These are phyloP conservation scores for Diabrotica undecimpunctata DNA, from an alignment of 1,140 invertebrate species.

Conservation along the genomic window DNA sequence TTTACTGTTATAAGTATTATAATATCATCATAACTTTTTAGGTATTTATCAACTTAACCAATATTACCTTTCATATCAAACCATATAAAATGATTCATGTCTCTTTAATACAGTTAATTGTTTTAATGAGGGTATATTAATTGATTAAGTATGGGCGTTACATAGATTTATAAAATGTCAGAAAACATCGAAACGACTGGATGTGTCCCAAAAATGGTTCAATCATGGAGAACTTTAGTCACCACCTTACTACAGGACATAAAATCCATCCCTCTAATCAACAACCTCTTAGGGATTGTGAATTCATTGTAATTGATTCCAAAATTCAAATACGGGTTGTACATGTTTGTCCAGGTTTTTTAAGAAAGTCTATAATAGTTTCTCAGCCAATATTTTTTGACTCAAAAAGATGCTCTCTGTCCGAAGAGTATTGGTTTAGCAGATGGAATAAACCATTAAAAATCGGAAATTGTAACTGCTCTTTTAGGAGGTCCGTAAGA, in stretches of 20 bases:
- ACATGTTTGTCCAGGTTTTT: conserved; percentile 39
- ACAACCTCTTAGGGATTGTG: conserved; percentile 35
- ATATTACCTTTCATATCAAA: not conserved
- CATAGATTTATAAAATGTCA: conserved; percentile 31
- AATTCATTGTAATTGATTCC: conserved; percentile 39
- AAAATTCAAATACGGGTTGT: conserved; percentile 38
- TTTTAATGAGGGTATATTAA: conserved; percentile 1
- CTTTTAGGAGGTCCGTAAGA: conserved; percentile 43
- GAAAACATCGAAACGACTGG: conserved; percentile 27
- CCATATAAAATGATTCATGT: not conserved
- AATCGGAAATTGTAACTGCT: conserved; percentile 42
- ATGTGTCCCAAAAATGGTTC: conserved; percentile 36
- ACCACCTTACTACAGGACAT: conserved; percentile 33
- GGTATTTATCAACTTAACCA: no score
- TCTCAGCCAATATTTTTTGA: conserved; percentile 17
- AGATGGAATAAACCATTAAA: conserved; percentile 42
- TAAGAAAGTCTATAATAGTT: conserved; percentile 23
- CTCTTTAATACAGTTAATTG: not conserved
- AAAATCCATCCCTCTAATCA: conserved; percentile 38
- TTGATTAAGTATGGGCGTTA: conserved; percentile 26
- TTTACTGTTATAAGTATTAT: no score
- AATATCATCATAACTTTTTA: no score
- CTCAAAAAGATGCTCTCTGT: conserved; percentile 35
- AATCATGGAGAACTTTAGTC: conserved; percentile 32
- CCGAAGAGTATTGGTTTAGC: conserved; percentile 48